These are phyloP conservation scores for Unio delphinus DNA, from an alignment of 2,888 invertebrate genomes.

Conservation along the genomic window DNA sequence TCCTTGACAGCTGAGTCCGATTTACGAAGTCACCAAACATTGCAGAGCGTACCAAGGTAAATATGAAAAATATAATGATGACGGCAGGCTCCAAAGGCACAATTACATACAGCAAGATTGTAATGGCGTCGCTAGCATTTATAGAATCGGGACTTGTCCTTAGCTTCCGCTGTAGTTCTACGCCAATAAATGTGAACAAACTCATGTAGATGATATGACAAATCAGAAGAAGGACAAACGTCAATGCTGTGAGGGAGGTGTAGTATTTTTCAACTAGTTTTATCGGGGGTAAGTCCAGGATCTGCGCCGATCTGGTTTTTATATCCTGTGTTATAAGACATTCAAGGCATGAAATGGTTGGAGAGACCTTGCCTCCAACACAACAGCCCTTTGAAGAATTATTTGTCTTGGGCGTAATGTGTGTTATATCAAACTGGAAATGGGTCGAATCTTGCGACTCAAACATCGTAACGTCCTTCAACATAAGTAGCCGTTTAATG, in stretches of 20 bases:
- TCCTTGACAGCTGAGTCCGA: conserved; percentile 17
- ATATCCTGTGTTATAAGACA: conserved; percentile 36
- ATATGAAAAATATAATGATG: conserved; percentile 1
- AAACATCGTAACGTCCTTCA: conserved; percentile 46
- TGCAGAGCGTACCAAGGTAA: background rate
- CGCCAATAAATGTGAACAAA: conserved; percentile 15
- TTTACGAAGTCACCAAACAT: conserved; percentile 3
- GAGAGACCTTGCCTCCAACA: conserved; percentile 15
- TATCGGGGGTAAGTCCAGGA: conserved; percentile 56
- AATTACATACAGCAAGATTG: conserved; percentile 11
- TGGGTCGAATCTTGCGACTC: conserved; percentile 8
- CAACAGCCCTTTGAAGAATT: conserved; percentile 15
- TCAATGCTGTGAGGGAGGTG: conserved; percentile 54
- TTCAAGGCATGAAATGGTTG: conserved; percentile 46
- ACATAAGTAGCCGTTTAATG: conserved; percentile 17
- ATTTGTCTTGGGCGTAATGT: conserved; percentile 46
- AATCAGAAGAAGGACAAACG: conserved; percentile 50
- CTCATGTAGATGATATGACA: conserved; percentile 62
- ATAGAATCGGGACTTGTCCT: conserved; percentile 4
- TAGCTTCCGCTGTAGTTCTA: conserved; percentile 9
- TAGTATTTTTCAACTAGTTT: conserved; percentile 50
- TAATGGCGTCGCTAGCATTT: background rate
- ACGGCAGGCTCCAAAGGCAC: conserved; percentile 15
- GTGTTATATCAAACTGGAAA: conserved; percentile 49
- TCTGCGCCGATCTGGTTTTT: conserved; percentile 34